Evolutionary conservation across 1,140 invertebrate species (phyloP).

Genomic region (Drosophila yakuba): DNA sequence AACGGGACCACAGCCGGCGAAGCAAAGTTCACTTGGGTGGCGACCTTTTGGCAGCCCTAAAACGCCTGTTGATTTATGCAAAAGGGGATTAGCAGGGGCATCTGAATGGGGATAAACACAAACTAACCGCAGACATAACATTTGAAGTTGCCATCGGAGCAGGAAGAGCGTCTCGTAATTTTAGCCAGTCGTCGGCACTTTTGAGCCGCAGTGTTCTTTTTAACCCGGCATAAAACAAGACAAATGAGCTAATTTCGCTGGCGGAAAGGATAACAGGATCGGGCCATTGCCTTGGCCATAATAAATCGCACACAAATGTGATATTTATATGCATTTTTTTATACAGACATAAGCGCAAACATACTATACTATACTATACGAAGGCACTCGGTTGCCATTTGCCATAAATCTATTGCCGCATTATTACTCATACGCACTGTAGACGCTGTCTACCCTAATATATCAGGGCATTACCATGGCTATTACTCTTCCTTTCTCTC

Average conservation of each 20-base stretch:
- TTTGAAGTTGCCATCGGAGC: slow-evolving; percentile 27
- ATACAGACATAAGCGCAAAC: slow-evolving; percentile 61
- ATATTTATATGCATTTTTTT: slow-evolving; percentile 78
- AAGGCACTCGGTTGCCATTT: slow-evolving; percentile 25
- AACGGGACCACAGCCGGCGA: slow-evolving; percentile 18
- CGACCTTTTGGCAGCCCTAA: slow-evolving; percentile 32
- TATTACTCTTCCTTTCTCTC: slow-evolving; percentile 30
- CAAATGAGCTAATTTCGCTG: slow-evolving; percentile 77
- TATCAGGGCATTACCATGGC: slow-evolving; percentile 68
- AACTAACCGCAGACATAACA: slow-evolving; percentile 45
- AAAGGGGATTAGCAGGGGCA: slow-evolving; percentile 41
- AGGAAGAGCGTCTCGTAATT: slow-evolving; percentile 16
- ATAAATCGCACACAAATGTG: slow-evolving; percentile 70
- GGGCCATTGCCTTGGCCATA: slow-evolving; percentile 48
- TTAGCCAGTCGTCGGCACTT: slow-evolving; percentile 41
- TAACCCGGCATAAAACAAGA: slow-evolving; percentile 60
- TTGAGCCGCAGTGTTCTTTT: slow-evolving; percentile 44
- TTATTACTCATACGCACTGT: slow-evolving; percentile 80
- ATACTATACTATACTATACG: slow-evolving; percentile 34
- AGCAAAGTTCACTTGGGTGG: slow-evolving; percentile 23
- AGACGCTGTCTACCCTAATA: slow-evolving; percentile 39
- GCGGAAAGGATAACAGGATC: slow-evolving; percentile 46
- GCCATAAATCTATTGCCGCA: slow-evolving; percentile 75
- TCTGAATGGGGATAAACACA: slow-evolving; percentile 15
- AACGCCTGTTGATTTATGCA: slow-evolving; percentile 75